Percentiles rank a stretch among this genome's conserved stretches.
These are phyloP conservation scores for Atractosteus spatula DNA, from an alignment of 2,113 vertebrate genomes.

Conservation along the genomic window DNA sequence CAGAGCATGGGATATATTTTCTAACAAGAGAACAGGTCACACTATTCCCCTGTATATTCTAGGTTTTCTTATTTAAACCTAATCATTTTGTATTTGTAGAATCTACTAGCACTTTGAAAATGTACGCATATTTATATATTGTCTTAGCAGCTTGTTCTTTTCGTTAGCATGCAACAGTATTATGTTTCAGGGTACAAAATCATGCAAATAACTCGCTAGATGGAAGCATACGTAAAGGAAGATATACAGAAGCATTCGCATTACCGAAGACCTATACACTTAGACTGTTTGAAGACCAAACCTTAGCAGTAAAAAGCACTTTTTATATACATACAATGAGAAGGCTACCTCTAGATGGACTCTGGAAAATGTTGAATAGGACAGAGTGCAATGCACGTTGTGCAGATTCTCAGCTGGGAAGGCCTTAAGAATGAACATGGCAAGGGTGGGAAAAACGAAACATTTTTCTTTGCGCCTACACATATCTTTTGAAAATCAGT, in stretches of 20 bases:
- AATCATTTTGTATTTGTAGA: slow-evolving; percentile 14
- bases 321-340: slow-evolving; percentile 57
- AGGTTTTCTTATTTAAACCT: slow-evolving; percentile 11
- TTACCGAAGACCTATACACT: slow-evolving; percentile 18
- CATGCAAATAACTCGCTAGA: slow-evolving; percentile 7
- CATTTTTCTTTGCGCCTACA: not conserved
- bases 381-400: slow-evolving; percentile 46
- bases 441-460: slow-evolving; percentile 11
- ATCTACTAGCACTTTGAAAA: slow-evolving; percentile 28
- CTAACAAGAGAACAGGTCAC: not conserved
- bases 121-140: slow-evolving; percentile 21
- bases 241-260: slow-evolving; percentile 6
- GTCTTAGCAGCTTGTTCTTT: slow-evolving; percentile 15
- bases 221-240: not conserved
- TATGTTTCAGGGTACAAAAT: slow-evolving; percentile 13
- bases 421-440: slow-evolving; percentile 11
- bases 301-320: slow-evolving; percentile 62
- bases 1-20: not conserved
- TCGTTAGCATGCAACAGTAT: slow-evolving; percentile 10
- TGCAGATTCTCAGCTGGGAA: slow-evolving; percentile 14
- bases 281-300: slow-evolving; percentile 54
- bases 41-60: slow-evolving; percentile 3
- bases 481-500: slow-evolving; percentile 2
- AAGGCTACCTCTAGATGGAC: slow-evolving; percentile 76
- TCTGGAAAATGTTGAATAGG: slow-evolving; percentile 43